Percentiles rank a stretch among this genome's conserved stretches.
Conservation (phyloP, 2,113 vertebrate species). For the Megalops atlanticus region DNA sequence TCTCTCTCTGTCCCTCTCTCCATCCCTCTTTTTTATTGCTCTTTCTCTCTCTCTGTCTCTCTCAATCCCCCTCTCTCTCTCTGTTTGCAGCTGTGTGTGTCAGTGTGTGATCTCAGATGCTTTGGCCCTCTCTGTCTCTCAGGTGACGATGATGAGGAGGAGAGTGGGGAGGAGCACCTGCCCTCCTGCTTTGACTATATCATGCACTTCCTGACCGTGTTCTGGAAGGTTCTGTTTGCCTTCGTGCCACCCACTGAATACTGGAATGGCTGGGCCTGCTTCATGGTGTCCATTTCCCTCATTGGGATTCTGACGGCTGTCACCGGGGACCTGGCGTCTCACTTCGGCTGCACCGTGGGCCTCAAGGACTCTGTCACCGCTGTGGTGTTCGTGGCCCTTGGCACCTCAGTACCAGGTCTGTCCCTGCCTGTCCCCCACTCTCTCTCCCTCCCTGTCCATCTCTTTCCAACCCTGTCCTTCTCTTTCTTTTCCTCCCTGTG, state of each 20-base stretch:
- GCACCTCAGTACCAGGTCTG: conserved; percentile 78
- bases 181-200: conserved; percentile 84
- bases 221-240: conserved; percentile 84
- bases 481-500: background rate
- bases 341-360: conserved; percentile 80
- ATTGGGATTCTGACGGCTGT: conserved; percentile 77
- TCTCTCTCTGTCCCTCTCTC: background rate
- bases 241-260: conserved; percentile 82
- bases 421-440: background rate
- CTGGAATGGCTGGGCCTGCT: conserved; percentile 85
- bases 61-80: background rate
- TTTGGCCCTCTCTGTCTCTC: background rate
- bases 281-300: conserved; percentile 77
- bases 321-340: conserved; percentile 78
- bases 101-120: background rate
- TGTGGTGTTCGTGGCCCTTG: conserved; percentile 80
- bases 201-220: conserved; percentile 85
- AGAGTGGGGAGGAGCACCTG: conserved; percentile 78
- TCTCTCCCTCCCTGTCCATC: background rate
- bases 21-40: background rate
- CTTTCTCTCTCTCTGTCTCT: background rate
- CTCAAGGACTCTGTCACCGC: conserved; percentile 81
- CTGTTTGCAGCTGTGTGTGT: background rate
- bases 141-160: conserved; percentile 82
- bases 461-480: background rate